Percentiles rank a stretch among this genome's conserved stretches.
phyloP scores from a whole-genome alignment of 37 sponge, comb jelly and placozoan species.

The Bolinopsis microptera region DNA sequence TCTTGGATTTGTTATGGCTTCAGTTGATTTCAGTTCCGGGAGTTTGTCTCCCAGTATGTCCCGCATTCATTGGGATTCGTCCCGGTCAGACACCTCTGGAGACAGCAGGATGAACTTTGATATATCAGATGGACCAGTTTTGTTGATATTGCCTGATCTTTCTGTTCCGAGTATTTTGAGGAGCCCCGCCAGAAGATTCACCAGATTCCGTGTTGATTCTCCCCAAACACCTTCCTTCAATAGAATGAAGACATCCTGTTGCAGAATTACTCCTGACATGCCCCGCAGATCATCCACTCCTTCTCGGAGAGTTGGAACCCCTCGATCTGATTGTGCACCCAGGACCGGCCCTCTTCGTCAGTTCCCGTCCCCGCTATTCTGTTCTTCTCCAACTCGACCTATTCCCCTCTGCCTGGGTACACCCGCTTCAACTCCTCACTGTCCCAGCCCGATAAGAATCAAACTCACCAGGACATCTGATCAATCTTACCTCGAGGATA shows the following conservation, averaged over 20 bases:
- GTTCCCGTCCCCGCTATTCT: constrained; percentile 45
- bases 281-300: neutral
- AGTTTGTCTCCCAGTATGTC: constrained; percentile 26
- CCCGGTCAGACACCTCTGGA: too few species aligned
- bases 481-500: neutral
- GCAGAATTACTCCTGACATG: neutral
- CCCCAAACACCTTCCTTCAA: neutral
- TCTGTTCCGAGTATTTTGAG: constrained; percentile 5
- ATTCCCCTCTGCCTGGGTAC: neutral
- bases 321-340: neutral
- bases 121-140: neutral
- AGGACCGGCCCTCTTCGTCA: neutral
- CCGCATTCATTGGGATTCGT: neutral
- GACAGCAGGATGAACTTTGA: neutral
- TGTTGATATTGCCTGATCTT: neutral
- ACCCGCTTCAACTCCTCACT: neutral
- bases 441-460: neutral
- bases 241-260: neutral
- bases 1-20: neutral
- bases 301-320: neutral
- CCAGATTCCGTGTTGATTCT: neutral
- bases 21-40: neutral
- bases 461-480: neutral
- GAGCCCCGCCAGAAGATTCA: neutral
- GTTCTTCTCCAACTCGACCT: constrained; percentile 31